Conservation (phyloP, 2,888 invertebrate genomes). For the Noctuana brunneofusca region DNA sequence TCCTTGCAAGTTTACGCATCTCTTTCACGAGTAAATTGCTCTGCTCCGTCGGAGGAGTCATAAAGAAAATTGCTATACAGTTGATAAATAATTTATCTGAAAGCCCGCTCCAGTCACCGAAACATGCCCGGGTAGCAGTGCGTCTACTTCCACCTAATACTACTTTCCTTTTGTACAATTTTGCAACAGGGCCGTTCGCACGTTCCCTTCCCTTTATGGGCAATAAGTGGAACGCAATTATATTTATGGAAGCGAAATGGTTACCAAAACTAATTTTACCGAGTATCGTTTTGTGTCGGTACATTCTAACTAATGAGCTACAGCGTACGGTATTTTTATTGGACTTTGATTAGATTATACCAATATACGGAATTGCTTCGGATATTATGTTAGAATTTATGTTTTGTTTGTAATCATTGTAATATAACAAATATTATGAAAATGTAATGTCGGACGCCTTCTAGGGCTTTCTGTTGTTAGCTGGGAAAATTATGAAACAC, state of each 20-base stretch:
- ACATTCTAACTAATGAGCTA: constrained; percentile 48
- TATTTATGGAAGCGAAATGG: constrained; percentile 80
- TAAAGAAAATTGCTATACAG: constrained; percentile 84
- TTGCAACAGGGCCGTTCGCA: constrained; percentile 81
- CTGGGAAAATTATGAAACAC: too few species aligned
- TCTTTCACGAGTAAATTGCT: constrained; percentile 81
- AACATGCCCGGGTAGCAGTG: constrained; percentile 71
- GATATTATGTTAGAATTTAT: constrained; percentile 20
- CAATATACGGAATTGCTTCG: constrained; percentile 27
- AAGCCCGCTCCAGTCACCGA: constrained; percentile 81
- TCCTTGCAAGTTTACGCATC: constrained; percentile 82
- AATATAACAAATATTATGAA: neutral
- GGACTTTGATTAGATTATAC: constrained; percentile 34
- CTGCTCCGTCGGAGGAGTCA: constrained; percentile 82
- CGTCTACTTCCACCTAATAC: constrained; percentile 78
- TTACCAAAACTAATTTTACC: constrained; percentile 78
- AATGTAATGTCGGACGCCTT: too few species aligned
- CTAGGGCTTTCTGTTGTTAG: too few species aligned
- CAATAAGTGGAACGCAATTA: constrained; percentile 83
- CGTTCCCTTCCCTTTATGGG: constrained; percentile 82
- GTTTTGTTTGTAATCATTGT: neutral
- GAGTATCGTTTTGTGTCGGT: constrained; percentile 63
- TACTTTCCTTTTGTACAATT: constrained; percentile 83
- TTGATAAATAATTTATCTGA: constrained; percentile 83
- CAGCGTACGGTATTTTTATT: constrained; percentile 35